Base-by-base conservation (phyloP, 1,140 invertebrate species). In the Cydia amplana region DNA sequence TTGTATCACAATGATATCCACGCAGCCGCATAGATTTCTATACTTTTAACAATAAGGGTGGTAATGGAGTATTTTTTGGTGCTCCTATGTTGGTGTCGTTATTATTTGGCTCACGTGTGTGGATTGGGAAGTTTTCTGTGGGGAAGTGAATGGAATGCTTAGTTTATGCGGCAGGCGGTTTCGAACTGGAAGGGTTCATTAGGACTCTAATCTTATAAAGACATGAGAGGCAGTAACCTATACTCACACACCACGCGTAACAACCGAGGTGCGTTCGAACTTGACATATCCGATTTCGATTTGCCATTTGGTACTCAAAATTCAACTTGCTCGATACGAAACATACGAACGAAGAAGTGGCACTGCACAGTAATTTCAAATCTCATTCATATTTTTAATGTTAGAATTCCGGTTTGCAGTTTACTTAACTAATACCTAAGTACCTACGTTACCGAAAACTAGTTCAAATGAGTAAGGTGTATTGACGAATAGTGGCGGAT, bases 81-180 rank as follows among this genome's bases (percentile, higher is more conserved):
- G 25, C 12, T 67, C 4, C 3, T 6, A 65, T 36, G 14, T 64
- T 65, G 23, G 64, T 32, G n/a, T 36, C 32, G 65, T 70, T 70
- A 40, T 40, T 70, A 70, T 70, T 10, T 43, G n/a, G 65, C n/a
- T 70, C 65, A 70, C 65, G 65, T 70, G 36, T 43, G 28, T 1
- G 65, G 28, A 70, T 70, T 70, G 65, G 65, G 16, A 70, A 40
- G 32, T 70, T 70, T 70, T 32, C 64, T 67, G 64, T 67, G 10
- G 28, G 32, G 65, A 70, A 70, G 32, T 60, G 65, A 70, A 40
- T 70, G 32, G n/a, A 70, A 40, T 70, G 65, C 28, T 67, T 67
- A 67, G 64, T 70, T 70, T 70, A 70, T 70, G 65, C 65, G 7
- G 65, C 20, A n/a, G 49, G 65, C 65, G 65, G 65, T 36, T 70